Base-by-base conservation (phyloP, 2,888 invertebrate species). In the Drosophila histrio region DNA sequence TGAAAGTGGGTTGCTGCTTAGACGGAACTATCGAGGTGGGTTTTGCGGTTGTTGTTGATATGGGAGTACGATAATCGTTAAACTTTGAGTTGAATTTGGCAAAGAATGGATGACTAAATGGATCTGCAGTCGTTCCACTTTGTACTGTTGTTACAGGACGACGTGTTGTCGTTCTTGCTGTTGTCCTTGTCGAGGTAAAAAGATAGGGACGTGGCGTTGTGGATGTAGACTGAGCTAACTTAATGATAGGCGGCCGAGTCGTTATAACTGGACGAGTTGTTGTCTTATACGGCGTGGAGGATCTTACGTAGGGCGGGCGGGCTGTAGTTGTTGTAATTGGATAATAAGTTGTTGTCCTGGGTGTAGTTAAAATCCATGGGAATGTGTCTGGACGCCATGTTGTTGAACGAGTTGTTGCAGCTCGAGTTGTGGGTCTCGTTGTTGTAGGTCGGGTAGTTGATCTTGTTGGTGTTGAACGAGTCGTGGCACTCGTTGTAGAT, bases 151-250 rank as follows among this genome's bases (percentile, higher is more conserved):
- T 69, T 54, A 59, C 17, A 26, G 68, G 39, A 1, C 46, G 65
- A 24, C 11, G 54, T 19, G 72, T 77, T 30, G 61, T 47, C 6
- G 58, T 52, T 28, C 57, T 46, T 22, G 50, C 38, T 19, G 36
- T 59, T 5, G 65, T 58, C 17, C 2, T 36, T 0, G 57, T 56
- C 6, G 87, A 64, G 9, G 70, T 84, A n/a, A 78, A 77, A 0
- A 87, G 46, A 50, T 82, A 82, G 4, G 87, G 81, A 22, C 56
- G 54, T 2, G 87, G 68, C 19, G 82, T 78, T 11, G 82, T 82
- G n/a, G 77, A 73, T 9, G 30, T 43, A n/a, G 7, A 7, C 19
- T 21, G 44, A 22, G 36, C 1, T 7, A 13, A 19, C 13, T 22
- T 28, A 21, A 15, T 6, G 19, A 21, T 1, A 17, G 8, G 9